A percentile compares a stretch with the other conserved stretches of the same genome.
Evolutionary conservation across 2,113 vertebrate genomes (phyloP).

Genomic region (Hirundichthys speculiger): DNA sequence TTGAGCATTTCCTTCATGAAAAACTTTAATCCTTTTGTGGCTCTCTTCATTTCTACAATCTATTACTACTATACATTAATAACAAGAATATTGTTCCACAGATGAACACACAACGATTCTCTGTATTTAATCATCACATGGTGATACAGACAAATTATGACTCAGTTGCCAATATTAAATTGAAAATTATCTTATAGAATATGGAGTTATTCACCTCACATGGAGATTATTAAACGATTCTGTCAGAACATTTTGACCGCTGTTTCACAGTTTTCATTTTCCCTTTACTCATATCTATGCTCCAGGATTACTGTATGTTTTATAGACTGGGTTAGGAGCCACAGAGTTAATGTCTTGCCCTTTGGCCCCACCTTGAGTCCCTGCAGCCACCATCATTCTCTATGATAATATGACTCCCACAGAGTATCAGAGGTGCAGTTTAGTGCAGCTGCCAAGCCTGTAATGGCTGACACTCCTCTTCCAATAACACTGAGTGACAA

Average conservation of each 20-base stretch:
- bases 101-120: background rate
- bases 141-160: slow-evolving; percentile 19
- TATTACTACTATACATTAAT: no score
- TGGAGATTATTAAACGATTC: slow-evolving; percentile 11
- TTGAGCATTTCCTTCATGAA: background rate
- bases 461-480: slow-evolving; percentile 71
- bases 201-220: no score
- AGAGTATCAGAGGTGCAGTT: slow-evolving; percentile 62
- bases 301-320: slow-evolving; percentile 49
- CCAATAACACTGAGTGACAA: slow-evolving; percentile 53
- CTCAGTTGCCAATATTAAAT: slow-evolving; percentile 17
- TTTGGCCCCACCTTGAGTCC: slow-evolving; percentile 63
- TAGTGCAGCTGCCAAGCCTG: slow-evolving; percentile 69
- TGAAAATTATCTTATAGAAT: slow-evolving; percentile 19
- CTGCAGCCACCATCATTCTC: slow-evolving; percentile 67
- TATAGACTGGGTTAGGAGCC: slow-evolving; percentile 40
- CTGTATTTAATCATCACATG: background rate
- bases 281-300: slow-evolving; percentile 11
- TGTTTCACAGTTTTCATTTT: slow-evolving; percentile 23
- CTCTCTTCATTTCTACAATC: background rate
- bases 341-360: slow-evolving; percentile 61
- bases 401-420: slow-evolving; percentile 69
- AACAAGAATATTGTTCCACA: background rate
- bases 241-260: slow-evolving; percentile 26
- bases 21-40: background rate